Evolutionary conservation across 2,888 invertebrate genomes (phyloP).

Genomic region (Drosophila testacea): DNA sequence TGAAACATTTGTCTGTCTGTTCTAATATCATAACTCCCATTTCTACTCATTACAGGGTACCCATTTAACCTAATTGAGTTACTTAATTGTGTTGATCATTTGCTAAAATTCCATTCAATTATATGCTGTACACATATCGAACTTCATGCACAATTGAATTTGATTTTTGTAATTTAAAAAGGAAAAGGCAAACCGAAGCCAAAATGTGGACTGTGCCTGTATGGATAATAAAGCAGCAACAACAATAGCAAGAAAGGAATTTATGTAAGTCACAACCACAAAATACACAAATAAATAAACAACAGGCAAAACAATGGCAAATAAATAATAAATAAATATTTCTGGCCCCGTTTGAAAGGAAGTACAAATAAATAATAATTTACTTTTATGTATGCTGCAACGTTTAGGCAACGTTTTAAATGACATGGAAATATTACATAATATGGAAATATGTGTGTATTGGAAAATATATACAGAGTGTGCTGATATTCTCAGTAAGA

Average conservation of each 20-base stretch:
- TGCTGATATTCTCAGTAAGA: background rate
- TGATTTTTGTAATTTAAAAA: constrained; percentile 30
- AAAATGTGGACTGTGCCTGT: constrained; percentile 22
- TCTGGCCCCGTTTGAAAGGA: constrained; percentile 43
- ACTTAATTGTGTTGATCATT: background rate
- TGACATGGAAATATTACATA: constrained; percentile 56
- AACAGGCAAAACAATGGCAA: constrained; percentile 48
- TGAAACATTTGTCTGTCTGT: too few species aligned
- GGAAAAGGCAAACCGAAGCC: constrained; percentile 23
- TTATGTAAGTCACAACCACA: constrained; percentile 53
- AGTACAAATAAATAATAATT: constrained; percentile 77
- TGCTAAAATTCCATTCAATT: background rate
- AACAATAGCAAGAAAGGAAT: constrained; percentile 19
- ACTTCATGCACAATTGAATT: constrained; percentile 35
- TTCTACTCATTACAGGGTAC: background rate
- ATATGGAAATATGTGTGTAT: background rate
- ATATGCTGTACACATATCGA: constrained; percentile 7
- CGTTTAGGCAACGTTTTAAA: constrained; percentile 60
- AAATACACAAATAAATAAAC: constrained; percentile 41
- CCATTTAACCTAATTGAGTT: constrained; percentile 4
- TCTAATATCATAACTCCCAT: too few species aligned
- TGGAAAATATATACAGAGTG: constrained; percentile 46
- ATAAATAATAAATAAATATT: constrained; percentile 75
- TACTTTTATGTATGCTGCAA: constrained; percentile 50
- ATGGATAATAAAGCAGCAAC: constrained; percentile 42